Evolutionary conservation across 1,140 invertebrate genomes (phyloP), one percentile per base, ranked within the genome.

Genomic region (Branchinecta lindahli): DNA sequence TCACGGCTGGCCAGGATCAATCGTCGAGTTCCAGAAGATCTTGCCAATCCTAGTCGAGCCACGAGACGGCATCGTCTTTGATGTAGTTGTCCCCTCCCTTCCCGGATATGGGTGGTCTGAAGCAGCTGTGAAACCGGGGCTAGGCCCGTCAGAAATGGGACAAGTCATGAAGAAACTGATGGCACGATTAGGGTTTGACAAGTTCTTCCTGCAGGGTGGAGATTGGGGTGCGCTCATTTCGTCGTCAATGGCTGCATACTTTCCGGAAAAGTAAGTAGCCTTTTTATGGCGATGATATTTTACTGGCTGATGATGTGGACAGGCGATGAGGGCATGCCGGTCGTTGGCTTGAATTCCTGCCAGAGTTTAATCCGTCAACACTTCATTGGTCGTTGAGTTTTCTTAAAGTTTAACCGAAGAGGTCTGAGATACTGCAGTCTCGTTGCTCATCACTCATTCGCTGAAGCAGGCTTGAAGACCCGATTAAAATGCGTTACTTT

Each of bases 1-100:
- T 7, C 92, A 96, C 75, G 92, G 93, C 15, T 96, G 92, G 93
- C 93, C 93, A 4, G 91, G 91, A 0, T 90, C 89, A 0, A 82
- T 94, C 4, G 81, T 88, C 9, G 91, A 95, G 78, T 94, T 94
- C 77, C 88, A 89, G 73, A 87, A 91, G 74, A 81, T 92, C 0
- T 86, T 90, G 67, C 88, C 88, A 0, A 69, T 87, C 7, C 78
- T 92, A 1, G 88, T 83, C 0, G 70, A 73, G 45, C 72, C 74
- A 7, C 44, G 68, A 5, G 44, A 70, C 65, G 80, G 87, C 72
- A 85, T 88, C 74, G 87, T 86, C 1, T 88, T 92, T 74, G 89
- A 93, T 78, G 79, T 93, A 0, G 83, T 94, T 20, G 84, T 84
- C 8, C 89, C 90, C 3, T 90, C 88, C 61, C 79, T 92, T 67